These are phyloP conservation scores for Caloenas nicobarica DNA, from an alignment of 2,113 vertebrate species.

Conservation along the genomic window DNA sequence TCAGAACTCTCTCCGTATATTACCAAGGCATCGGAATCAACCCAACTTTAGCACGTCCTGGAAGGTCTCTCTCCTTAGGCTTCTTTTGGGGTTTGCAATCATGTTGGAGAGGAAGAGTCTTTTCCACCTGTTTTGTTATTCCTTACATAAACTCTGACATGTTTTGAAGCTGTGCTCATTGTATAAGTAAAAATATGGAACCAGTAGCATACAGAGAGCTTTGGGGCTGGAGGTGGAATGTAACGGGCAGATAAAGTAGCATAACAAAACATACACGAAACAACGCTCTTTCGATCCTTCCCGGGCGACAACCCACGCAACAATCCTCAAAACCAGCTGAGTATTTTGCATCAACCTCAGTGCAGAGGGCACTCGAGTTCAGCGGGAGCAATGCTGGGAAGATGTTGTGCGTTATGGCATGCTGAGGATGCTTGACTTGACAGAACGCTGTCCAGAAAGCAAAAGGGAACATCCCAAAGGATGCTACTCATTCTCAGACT, in stretches of 20 bases:
- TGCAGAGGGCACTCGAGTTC: background rate
- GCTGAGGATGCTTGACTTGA: background rate
- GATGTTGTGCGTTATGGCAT: background rate
- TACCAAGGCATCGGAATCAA: background rate
- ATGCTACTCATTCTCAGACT: background rate
- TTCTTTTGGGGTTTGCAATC: background rate
- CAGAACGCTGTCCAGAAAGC: background rate
- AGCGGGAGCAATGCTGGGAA: fast-evolving
- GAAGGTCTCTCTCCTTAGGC: background rate
- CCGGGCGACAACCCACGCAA: background rate
- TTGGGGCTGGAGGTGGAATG: background rate
- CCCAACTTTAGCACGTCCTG: too few relatives aligned
- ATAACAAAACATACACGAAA: background rate
- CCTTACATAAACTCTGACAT: background rate
- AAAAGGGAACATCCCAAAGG: background rate
- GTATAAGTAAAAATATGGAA: background rate
- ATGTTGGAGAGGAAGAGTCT: background rate
- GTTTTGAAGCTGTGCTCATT: background rate
- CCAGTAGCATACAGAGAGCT: background rate
- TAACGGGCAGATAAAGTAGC: background rate
- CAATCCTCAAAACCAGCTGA: background rate
- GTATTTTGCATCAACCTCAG: background rate
- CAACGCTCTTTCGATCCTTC: fast-evolving
- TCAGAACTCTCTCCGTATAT: background rate
- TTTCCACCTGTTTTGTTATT: background rate